Evolutionary conservation across 2,888 invertebrate genomes (phyloP), one percentile per base, ranked within the genome.

Genomic region (Coenonympha glycerion): DNA sequence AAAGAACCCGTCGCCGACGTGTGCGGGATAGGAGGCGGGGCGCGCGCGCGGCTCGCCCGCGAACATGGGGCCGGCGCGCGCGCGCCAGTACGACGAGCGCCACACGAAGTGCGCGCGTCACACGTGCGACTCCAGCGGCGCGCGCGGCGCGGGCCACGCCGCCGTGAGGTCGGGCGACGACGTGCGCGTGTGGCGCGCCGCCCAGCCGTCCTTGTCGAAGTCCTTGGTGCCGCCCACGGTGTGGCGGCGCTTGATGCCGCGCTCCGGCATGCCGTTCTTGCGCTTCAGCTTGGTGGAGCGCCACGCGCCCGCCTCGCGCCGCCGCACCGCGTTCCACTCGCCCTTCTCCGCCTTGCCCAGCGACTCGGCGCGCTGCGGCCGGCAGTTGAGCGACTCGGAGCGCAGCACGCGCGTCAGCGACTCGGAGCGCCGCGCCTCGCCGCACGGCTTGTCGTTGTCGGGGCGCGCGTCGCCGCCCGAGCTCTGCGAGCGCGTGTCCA

Each of bases 161-260:
- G 74, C 79, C 65, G 86, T 68, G 66, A 89, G 82, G 87, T 90
- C 89, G 65, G 90, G 86, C 78, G 90, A 80, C 63, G 90, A 85
- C 62, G 89, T 88, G 81, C 90, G 78, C 83, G 90, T 82, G 85
- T 88, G 83, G 59, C 89, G 77, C 79, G 89, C 85, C 80, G 88
- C 76, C 90, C 90, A 81, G 70, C 87, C 88, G 88, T 88, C 90
- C 88, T 87, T 87, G 75, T 87, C 87, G 76, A 88, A 93, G 80
- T 96, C 96, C 79, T 95, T 95, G n/a, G 95, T 94, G 47, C 97
- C 96, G 56, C 96, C 96, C 6, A 97, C 96, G 0, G 97, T 97
- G 83, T 97, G 96, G 21, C 97, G 89, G 34, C 97, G 90, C 79
- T 95, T 95, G 67, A 95, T 94, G 57, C 94, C 93, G 59, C 92